A percentile compares a stretch with the other conserved stretches of the same genome.
phyloP scores from a whole-genome alignment of 53 echinoderm and acorn worm genomes.

The Holothuria scabra region DNA sequence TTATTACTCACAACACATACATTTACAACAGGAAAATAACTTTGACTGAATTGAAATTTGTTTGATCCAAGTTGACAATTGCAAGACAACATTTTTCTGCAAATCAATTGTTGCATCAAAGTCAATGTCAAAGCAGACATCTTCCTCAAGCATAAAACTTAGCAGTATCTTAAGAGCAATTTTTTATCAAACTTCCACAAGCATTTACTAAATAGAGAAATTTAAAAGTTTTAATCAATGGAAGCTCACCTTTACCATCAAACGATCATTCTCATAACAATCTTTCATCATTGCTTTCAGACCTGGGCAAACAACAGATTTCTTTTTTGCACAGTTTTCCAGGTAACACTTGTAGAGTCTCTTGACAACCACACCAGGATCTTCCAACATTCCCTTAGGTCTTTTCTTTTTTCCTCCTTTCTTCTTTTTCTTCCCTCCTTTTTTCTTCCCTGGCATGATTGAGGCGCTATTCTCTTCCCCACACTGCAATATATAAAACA shows the following conservation, averaged over 20 bases:
- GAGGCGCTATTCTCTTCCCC: neutral
- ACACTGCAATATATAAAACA: too few species aligned
- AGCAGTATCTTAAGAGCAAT: too few species aligned
- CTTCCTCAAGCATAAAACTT: too few species aligned
- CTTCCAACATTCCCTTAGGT: constrained; percentile 79
- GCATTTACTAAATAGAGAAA: too few species aligned
- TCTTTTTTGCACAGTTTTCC: constrained; percentile 75
- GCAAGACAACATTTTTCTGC: too few species aligned
- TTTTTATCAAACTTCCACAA: too few species aligned
- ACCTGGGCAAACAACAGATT: constrained; percentile 73
- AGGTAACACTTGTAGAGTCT: constrained; percentile 81
- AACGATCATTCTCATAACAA: constrained; percentile 89
- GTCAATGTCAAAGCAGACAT: too few species aligned
- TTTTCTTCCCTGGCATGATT: constrained; percentile 71
- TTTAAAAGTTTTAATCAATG: neutral
- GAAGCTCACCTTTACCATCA: constrained; percentile 81
- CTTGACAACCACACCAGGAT: constrained; percentile 81
- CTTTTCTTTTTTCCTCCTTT: constrained; percentile 81
- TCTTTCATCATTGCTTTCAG: constrained; percentile 85
- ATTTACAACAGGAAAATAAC: too few species aligned
- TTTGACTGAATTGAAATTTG: too few species aligned
- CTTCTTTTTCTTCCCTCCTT: constrained; percentile 77
- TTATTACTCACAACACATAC: too few species aligned
- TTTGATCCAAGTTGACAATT: too few species aligned
- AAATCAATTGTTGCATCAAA: too few species aligned